Evolutionary conservation across 2,113 vertebrate genomes (phyloP).

Genomic region (Anas platyrhynchos): DNA sequence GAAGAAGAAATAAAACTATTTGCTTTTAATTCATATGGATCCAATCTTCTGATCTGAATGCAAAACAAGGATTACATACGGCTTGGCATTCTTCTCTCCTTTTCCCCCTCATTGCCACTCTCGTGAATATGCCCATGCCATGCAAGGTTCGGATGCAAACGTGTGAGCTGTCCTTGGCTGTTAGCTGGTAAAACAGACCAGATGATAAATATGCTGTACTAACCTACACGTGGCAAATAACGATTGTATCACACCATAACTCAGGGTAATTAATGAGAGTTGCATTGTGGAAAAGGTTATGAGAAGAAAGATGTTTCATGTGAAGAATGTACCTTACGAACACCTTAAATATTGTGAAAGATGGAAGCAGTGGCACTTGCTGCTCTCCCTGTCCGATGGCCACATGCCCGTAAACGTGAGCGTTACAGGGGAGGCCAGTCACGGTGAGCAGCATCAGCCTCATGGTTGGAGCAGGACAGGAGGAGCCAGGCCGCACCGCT

Average conservation of each 20-base stretch:
- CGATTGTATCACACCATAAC: background rate
- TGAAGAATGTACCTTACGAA: background rate
- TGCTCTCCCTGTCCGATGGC: background rate
- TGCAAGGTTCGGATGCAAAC: background rate
- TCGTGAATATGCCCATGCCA: too few relatives aligned
- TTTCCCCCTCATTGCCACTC: background rate
- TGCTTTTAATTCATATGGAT: background rate
- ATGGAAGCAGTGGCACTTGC: background rate
- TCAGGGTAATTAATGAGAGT: constrained; percentile 2
- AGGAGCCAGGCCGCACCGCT: background rate
- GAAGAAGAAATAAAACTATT: background rate
- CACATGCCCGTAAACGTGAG: background rate
- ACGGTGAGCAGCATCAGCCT: background rate
- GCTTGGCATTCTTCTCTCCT: background rate
- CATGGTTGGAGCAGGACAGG: background rate
- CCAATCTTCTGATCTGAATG: background rate
- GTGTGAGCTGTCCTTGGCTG: background rate
- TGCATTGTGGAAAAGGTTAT: background rate
- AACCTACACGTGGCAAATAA: background rate
- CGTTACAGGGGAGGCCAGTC: too few relatives aligned
- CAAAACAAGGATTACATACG: fast-evolving
- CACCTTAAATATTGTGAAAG: background rate
- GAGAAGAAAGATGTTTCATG: background rate
- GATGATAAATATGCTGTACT: background rate
- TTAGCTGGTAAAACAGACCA: background rate